Percentiles rank a stretch among this genome's conserved stretches.
These are phyloP conservation scores for Parambassis ranga DNA, from an alignment of 2,797 vertebrate genomes.

Conservation along the genomic window DNA sequence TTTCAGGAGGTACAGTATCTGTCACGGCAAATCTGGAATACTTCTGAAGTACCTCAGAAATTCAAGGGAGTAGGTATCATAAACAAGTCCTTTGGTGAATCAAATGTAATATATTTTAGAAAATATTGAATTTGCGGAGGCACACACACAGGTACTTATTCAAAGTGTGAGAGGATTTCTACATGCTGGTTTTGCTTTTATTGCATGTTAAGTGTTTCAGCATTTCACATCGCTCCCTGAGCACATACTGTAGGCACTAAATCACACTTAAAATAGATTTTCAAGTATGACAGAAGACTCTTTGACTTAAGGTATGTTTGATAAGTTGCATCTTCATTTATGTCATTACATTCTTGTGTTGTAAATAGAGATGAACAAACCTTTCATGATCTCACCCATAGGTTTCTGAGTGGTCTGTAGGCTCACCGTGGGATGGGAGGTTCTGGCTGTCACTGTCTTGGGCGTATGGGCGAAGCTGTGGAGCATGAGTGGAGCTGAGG, in stretches of 20 bases:
- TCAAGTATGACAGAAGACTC: conserved; percentile 17
- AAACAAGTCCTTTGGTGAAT: conserved; percentile 4
- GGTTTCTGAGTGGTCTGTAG: too few relatives aligned
- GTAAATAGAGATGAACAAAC: too few relatives aligned
- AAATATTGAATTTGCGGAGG: conserved; percentile 29
- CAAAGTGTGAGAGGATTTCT: conserved; percentile 5
- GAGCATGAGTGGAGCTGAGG: too few relatives aligned
- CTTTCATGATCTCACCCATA: too few relatives aligned
- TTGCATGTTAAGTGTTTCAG: too few relatives aligned
- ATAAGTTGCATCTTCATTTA: conserved; percentile 19
- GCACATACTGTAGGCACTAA: too few relatives aligned
- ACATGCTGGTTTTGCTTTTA: conserved; percentile 34
- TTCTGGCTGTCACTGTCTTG: too few relatives aligned
- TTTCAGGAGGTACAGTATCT: conserved; percentile 29
- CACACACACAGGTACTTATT: background rate
- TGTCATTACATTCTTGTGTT: background rate
- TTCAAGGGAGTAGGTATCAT: conserved; percentile 4
- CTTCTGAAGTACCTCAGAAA: conserved; percentile 13
- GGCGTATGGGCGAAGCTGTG: too few relatives aligned
- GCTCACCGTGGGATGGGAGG: too few relatives aligned
- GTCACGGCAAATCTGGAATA: conserved; percentile 27
- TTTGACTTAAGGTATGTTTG: conserved; percentile 17
- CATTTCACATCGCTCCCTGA: background rate
- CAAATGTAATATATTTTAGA: conserved; percentile 21
- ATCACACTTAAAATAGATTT: too few relatives aligned